Conservation (phyloP, 2,888 invertebrate genomes). For the Hoplodrina ambigua region DNA sequence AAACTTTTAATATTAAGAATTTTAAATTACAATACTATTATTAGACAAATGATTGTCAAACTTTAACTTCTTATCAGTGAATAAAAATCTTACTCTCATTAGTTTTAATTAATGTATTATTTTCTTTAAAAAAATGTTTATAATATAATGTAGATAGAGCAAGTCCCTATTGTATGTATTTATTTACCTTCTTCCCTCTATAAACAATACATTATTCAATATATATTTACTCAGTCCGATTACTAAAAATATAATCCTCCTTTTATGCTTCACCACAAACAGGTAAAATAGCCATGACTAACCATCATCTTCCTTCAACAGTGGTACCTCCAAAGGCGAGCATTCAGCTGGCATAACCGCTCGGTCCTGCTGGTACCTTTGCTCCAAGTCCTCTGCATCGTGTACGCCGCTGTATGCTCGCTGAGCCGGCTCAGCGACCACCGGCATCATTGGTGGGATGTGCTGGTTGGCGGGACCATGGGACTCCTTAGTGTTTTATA, state of each 20-base stretch:
- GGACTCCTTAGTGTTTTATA: conserved; percentile 91
- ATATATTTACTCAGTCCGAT: too few relatives aligned
- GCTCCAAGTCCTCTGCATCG: conserved; percentile 90
- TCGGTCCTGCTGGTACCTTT: conserved; percentile 91
- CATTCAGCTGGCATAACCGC: conserved; percentile 85
- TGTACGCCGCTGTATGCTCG: conserved; percentile 92
- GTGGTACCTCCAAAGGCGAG: conserved; percentile 92
- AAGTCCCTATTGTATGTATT: too few relatives aligned
- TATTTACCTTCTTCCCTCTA: too few relatives aligned
- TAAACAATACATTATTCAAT: too few relatives aligned
- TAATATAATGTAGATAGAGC: too few relatives aligned
- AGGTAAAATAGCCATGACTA: background rate
- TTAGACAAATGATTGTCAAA: conserved; percentile 4
- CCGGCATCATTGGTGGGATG: conserved; percentile 96
- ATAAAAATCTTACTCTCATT: too few relatives aligned
- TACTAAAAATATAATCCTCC: too few relatives aligned
- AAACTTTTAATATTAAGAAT: too few relatives aligned
- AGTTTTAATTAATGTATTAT: too few relatives aligned
- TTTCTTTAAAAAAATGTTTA: too few relatives aligned
- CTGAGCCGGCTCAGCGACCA: conserved; percentile 93
- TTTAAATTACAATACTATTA: too few relatives aligned
- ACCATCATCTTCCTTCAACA: conserved; percentile 68
- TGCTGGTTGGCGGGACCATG: conserved; percentile 91
- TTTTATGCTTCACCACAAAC: background rate
- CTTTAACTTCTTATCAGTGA: too few relatives aligned